phyloP scores from a whole-genome alignment of 2,113 vertebrate genomes.

The Isichthys henryi region DNA sequence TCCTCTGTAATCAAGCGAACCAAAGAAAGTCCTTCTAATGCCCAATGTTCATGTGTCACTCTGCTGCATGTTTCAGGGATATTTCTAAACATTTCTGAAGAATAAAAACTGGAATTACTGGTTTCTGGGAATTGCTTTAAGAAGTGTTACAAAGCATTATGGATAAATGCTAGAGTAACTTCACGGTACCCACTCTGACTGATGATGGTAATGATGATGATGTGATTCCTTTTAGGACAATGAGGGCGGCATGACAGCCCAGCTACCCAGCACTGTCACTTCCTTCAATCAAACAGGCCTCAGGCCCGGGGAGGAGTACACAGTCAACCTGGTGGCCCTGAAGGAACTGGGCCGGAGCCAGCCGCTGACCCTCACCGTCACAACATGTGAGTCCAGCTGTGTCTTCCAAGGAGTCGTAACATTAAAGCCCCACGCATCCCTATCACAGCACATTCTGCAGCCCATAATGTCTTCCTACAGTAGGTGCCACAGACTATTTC shows the following conservation, averaged over 20 bases:
- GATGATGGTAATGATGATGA: neutral
- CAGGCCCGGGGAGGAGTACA: constrained; percentile 91
- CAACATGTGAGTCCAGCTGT: constrained; percentile 71
- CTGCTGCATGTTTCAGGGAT: neutral
- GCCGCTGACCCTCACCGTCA: constrained; percentile 73
- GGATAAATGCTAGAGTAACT: neutral
- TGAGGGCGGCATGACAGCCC: constrained; percentile 88
- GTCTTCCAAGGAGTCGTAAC: neutral
- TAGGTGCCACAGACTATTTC: neutral
- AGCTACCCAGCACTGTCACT: constrained; percentile 88
- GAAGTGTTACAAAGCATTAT: neutral
- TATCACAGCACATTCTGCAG: neutral
- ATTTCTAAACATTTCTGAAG: neutral
- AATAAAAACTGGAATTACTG: neutral
- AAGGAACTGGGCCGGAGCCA: constrained; percentile 85
- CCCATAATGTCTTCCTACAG: too few species aligned
- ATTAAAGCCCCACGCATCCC: neutral
- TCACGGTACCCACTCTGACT: neutral
- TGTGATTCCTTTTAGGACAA: constrained; percentile 69
- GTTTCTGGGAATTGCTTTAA: neutral
- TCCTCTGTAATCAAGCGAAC: constrained; percentile 27
- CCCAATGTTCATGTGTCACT: neutral
- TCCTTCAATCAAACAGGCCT: constrained; percentile 89
- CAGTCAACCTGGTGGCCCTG: constrained; percentile 83
- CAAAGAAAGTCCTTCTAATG: neutral